These are phyloP conservation scores for Kradibia gibbosae DNA, from an alignment of 1,140 invertebrate genomes.

Conservation along the genomic window DNA sequence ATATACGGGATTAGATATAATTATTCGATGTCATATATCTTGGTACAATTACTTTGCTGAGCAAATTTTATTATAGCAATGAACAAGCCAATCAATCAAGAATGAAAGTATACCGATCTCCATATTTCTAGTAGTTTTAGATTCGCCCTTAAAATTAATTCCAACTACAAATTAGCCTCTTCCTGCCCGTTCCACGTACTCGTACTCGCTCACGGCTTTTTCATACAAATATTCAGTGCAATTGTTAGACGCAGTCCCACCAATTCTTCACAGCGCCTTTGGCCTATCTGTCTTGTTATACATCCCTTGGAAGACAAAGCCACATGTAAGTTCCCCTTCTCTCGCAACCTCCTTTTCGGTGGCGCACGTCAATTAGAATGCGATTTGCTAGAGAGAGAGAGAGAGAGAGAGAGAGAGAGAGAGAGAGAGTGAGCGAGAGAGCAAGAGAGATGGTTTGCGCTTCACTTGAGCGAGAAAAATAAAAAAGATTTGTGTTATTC, in stretches of 20 bases:
- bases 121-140: neutral
- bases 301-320: constrained; percentile 2
- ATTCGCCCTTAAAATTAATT: neutral
- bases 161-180: constrained; percentile 17
- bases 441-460: neutral
- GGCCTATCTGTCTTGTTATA: constrained; percentile 23
- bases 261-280: neutral
- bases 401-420: too few species aligned
- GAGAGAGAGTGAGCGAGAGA: too few species aligned
- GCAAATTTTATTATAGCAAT: neutral
- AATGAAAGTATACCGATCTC: neutral
- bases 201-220: neutral
- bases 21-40: neutral
- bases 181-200: neutral
- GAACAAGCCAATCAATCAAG: neutral
- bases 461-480: neutral
- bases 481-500: too few species aligned
- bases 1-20: too few species aligned
- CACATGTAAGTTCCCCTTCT: neutral
- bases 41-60: neutral
- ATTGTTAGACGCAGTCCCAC: neutral
- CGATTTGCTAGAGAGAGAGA: constrained; percentile 50
- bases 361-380: constrained; percentile 56
- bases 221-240: constrained; percentile 26
- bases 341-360: neutral